Evolutionary conservation across 1,140 invertebrate genomes (phyloP), one percentile per base, ranked within the genome.

Genomic region (Acyrthosiphon pisum): DNA sequence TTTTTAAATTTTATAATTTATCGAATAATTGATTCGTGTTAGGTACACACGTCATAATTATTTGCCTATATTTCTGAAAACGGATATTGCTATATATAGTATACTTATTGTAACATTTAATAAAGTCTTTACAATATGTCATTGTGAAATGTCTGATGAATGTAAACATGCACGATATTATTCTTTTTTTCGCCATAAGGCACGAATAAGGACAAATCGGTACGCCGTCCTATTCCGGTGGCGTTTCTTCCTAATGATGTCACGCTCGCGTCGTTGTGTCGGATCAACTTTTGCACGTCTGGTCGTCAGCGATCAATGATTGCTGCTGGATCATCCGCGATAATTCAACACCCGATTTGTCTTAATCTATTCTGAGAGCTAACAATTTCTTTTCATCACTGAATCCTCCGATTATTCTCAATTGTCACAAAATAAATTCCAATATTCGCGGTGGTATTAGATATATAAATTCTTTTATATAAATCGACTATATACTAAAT

Each of bases 161-260:
- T 88, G 6, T 35, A 35, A 50, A 23, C 30, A 2, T 50, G 50
- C 50, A 9, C 18, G 18, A 22, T 35, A n/a, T 50, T 53, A 9
- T n/a, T 88, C 7, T 2, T 53, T 88, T 41, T 88, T 53, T 88
- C n/a, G 22, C 48, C 50, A 37, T 53, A 41, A 90, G 7, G 6
- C 50, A 48, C 6, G 2, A 50, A 89, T 37, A 89, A 89, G 48
- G 23, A 90, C 35, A 90, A 90, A 60, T 60, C 37, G 35, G 37
- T 30, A 41, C 37, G 9, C 23, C 26, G 76, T 83, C 37, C 46
- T n/a, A 50, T 84, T 92, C 35, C 35, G 46, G 30, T 50, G 20
- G n/a, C 35, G 68, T 44, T 50, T 41, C 4, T 50, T 81, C 23
- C n/a, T 92, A 92, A 92, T 92, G 76, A 53, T 53, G 91, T 92